These are phyloP conservation scores for Gulo gulo DNA, from an alignment of 2,113 vertebrate genomes.

Conservation along the genomic window DNA sequence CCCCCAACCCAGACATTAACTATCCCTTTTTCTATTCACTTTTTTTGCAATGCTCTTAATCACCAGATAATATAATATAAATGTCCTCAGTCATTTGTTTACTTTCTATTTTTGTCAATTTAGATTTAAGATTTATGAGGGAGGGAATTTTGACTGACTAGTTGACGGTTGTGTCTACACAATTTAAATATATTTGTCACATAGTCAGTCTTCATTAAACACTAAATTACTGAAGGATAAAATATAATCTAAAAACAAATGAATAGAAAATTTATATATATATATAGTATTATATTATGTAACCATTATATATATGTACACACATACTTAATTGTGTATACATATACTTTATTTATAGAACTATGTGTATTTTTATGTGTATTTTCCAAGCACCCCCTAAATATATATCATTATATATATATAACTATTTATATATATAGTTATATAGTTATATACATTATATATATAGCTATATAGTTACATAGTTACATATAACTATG, in stretches of 20 bases:
- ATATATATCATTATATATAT: no score
- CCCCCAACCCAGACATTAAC: background rate
- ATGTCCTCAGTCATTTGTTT: background rate
- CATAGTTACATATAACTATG: background rate
- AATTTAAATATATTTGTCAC: background rate
- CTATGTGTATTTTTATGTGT: background rate
- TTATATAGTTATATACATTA: no score
- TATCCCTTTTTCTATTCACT: background rate
- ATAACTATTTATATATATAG: no score
- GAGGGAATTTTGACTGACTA: background rate
- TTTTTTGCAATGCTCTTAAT: background rate
- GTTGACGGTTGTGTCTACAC: background rate
- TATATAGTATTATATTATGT: background rate
- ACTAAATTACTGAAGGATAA: background rate
- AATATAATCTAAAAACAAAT: background rate
- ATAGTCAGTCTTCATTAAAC: background rate
- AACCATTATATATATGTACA: background rate
- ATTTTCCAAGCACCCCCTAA: no score
- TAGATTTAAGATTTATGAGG: background rate
- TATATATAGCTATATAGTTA: background rate
- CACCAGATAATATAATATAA: background rate
- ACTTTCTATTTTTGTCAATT: background rate
- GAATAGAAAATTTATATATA: background rate
- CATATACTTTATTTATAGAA: background rate
- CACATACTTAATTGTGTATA: background rate